Evolutionary conservation across 2,113 vertebrate genomes (phyloP).

Genomic region (Symphodus melops): DNA sequence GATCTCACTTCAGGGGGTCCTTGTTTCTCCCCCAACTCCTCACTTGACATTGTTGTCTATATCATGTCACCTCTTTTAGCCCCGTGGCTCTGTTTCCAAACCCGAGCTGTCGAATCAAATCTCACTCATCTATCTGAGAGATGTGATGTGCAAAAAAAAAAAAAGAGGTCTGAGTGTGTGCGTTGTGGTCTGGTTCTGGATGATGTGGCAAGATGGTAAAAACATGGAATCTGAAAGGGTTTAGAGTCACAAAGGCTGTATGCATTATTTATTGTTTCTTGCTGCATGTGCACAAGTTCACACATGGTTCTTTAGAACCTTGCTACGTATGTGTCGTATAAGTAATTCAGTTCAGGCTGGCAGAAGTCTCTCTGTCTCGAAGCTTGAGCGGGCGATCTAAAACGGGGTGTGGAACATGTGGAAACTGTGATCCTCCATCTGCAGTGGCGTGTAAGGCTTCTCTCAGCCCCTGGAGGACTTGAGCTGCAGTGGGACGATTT

Average conservation of each 20-base stretch:
- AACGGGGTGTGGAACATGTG: slow-evolving; percentile 61
- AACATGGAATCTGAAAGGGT: slow-evolving; percentile 15
- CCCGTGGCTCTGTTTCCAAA: slow-evolving; percentile 48
- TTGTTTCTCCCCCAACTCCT: slow-evolving; percentile 20
- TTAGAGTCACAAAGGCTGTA: slow-evolving; percentile 65
- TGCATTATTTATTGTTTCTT: slow-evolving; percentile 70
- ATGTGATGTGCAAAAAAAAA: slow-evolving; percentile 20
- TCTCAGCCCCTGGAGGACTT: slow-evolving; percentile 38
- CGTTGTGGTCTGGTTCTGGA: slow-evolving; percentile 33
- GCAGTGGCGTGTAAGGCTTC: slow-evolving; percentile 42
- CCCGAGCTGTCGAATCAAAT: slow-evolving; percentile 63
- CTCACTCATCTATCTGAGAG: slow-evolving; percentile 52
- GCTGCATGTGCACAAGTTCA: not conserved
- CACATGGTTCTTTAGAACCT: not conserved
- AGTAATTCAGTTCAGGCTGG: slow-evolving; percentile 63
- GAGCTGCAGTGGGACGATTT: slow-evolving; percentile 55
- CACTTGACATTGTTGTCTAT: slow-evolving; percentile 58
- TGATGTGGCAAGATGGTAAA: slow-evolving; percentile 19
- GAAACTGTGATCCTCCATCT: slow-evolving; percentile 58
- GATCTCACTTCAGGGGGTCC: slow-evolving; percentile 41
- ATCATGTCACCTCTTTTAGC: slow-evolving; percentile 61
- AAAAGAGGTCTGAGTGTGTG: slow-evolving; percentile 8
- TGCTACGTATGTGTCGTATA: slow-evolving; percentile 57
- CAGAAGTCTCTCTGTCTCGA: slow-evolving; percentile 44
- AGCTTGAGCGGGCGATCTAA: slow-evolving; percentile 48